Conservation (phyloP, 2,113 vertebrate species). For the Phodopus roborovskii region DNA sequence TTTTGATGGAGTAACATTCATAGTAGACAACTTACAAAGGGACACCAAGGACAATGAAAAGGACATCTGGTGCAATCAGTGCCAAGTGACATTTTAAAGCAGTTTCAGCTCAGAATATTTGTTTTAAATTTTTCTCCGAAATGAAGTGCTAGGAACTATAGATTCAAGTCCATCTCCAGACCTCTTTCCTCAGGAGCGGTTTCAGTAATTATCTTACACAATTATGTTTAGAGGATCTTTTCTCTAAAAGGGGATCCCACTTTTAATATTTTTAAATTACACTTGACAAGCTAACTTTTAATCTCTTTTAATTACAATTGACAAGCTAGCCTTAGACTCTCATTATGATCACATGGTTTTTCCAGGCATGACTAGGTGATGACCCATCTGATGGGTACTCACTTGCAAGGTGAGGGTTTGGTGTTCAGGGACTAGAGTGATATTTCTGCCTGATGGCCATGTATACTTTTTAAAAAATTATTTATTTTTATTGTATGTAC, state of each 20-base stretch:
- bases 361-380: neutral
- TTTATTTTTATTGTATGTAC: neutral
- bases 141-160: neutral
- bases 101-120: neutral
- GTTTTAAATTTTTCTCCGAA: neutral
- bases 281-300: neutral
- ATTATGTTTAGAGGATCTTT: conserved; percentile 40
- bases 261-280: neutral
- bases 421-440: neutral
- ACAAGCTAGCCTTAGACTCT: neutral
- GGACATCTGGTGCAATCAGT: neutral
- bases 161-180: neutral
- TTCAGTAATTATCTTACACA: conserved; percentile 1
- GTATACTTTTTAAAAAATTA: neutral
- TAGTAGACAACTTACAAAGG: neutral
- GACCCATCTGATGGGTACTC: neutral
- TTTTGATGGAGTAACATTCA: neutral
- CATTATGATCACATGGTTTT: neutral
- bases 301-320: neutral
- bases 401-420: neutral
- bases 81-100: neutral
- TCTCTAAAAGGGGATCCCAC: neutral
- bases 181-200: neutral
- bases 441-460: neutral
- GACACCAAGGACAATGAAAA: neutral